Base-by-base conservation (phyloP, 2,888 invertebrate genomes). In the Netelia virgata region DNA sequence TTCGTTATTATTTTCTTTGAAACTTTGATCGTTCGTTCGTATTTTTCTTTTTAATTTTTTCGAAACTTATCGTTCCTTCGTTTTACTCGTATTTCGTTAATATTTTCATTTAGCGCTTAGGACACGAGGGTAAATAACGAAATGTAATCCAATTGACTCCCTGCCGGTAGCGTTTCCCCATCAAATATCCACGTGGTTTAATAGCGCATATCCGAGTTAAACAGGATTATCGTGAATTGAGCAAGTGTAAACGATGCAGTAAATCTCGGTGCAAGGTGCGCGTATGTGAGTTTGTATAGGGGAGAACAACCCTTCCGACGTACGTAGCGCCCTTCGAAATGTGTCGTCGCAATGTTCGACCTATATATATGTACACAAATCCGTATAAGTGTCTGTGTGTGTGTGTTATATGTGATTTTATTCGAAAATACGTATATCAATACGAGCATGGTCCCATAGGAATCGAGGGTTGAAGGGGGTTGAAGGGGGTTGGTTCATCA, bases 401-500 rank as follows among this genome's bases (percentile, higher is more conserved):
- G 18, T 57, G 9, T 18, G 18, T 55, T 3, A 16, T 16, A 3
- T 16, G 16, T 55, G 10, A 16, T 57, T 57, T n/a, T 57, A 57
- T 57, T 18, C 57, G 9, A 16, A 6, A 18, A 18, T 18, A 57
- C n/a, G 18, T 57, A 20, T 57, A n/a, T 53, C 16, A 6, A 47
- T 69, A 43, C 50, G 77, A 47, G 10, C 5, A 36, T 50, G 78
- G 50, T 80, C 82, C 77, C 77, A 28, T 16, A 82, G 82, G 78
- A 78, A 16, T 78, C 36, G 76, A 47, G 47, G 47, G 57, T 50
- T 28, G 16, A 3, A 16, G 47, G 23, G 55, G 57, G 14, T 53
- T 14, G 73, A 61, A 43, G 61, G 23, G 43, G 43, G 61, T 41
- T 16, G 28, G 28, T 89, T 91, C 90, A 91, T 92, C 91, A 92